Evolutionary conservation across 2,113 vertebrate genomes (phyloP).

Genomic region (Gobiocypris rarus): DNA sequence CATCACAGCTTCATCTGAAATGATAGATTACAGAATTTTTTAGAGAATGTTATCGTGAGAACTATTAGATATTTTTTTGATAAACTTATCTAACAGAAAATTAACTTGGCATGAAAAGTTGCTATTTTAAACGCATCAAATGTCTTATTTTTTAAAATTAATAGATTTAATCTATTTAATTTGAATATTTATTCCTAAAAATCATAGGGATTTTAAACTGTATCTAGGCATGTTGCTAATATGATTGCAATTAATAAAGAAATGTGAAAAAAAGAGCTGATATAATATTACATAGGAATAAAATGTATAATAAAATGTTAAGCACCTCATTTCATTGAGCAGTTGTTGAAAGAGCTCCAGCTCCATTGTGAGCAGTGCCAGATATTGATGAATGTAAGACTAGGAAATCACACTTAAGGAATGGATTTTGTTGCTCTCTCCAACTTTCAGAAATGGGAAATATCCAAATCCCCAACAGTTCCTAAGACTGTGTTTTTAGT

Average conservation of each 20-base stretch:
- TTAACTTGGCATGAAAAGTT: too few species aligned
- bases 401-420: neutral
- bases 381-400: neutral
- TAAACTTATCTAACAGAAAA: too few species aligned
- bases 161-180: neutral
- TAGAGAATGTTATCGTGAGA: neutral
- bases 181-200: neutral
- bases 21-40: too few species aligned
- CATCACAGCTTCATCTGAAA: neutral
- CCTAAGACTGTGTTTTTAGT: slow-evolving; percentile 77
- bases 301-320: neutral
- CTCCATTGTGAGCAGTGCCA: neutral
- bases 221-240: neutral
- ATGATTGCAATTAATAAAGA: neutral
- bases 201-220: neutral
- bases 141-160: neutral
- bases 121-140: too few species aligned
- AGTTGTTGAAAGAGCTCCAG: neutral
- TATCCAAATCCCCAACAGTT: slow-evolving; percentile 64
- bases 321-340: neutral
- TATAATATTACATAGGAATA: neutral
- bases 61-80: too few species aligned
- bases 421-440: neutral
- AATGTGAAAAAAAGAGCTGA: neutral
- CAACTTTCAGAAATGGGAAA: slow-evolving; percentile 79